Evolutionary conservation across 2,113 vertebrate species (phyloP).

Genomic region (Falco punctatus): DNA sequence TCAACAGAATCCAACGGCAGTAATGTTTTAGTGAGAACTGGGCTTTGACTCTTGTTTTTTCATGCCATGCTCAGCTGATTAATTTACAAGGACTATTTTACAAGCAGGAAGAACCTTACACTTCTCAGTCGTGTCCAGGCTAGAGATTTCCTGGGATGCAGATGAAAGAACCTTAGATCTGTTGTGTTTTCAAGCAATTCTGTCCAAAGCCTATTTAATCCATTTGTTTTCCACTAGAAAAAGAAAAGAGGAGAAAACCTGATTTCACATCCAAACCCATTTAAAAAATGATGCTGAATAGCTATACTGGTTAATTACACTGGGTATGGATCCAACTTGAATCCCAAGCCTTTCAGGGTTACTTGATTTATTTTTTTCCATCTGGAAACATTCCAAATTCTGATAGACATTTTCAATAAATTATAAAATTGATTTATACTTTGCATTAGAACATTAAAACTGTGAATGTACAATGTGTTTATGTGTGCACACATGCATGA

Average conservation of each 20-base stretch:
- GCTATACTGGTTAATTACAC: conserved; percentile 29
- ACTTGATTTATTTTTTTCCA: not conserved
- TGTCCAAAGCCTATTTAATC: conserved; percentile 81
- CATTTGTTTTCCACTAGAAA: conserved; percentile 72
- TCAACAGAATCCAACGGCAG: conserved; percentile 45
- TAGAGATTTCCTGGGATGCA: conserved; percentile 76
- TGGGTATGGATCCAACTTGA: not conserved
- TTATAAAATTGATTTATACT: not conserved
- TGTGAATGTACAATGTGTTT: not conserved
- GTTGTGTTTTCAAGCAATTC: conserved; percentile 72
- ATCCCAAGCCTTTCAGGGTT: conserved; percentile 10
- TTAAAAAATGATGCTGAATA: conserved; percentile 8
- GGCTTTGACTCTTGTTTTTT: conserved; percentile 53
- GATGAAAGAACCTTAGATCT: conserved; percentile 76
- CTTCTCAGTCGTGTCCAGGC: not conserved
- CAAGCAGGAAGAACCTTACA: conserved; percentile 3
- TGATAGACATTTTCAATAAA: not conserved
- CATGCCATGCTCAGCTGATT: conserved; percentile 30
- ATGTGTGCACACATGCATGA: not conserved
- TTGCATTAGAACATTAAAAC: not conserved
- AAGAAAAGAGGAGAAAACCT: not conserved
- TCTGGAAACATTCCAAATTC: conserved; percentile 27
- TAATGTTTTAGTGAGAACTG: conserved; percentile 30
- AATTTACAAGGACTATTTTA: conserved; percentile 47
- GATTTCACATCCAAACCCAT: not conserved